These are phyloP conservation scores for Fukomys damarensis DNA, from an alignment of 2,113 vertebrate genomes.

Conservation along the genomic window DNA sequence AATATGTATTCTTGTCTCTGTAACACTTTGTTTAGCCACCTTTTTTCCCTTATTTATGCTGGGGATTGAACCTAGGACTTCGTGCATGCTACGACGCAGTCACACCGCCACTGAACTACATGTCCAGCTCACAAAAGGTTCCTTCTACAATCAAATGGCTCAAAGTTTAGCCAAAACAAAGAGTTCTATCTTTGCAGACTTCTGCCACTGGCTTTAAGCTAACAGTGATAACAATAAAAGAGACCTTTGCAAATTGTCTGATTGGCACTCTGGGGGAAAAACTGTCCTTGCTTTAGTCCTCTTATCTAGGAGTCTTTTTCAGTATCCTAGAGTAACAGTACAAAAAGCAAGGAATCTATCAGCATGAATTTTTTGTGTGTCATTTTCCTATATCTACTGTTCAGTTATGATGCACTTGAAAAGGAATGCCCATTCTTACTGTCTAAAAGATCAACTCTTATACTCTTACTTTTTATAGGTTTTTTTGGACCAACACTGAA, in stretches of 20 bases:
- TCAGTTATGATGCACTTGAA: fast-evolving
- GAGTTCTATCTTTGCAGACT: background rate
- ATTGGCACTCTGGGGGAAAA: background rate
- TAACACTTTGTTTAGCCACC: background rate
- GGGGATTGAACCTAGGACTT: background rate
- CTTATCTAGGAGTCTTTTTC: background rate
- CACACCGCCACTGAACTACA: background rate
- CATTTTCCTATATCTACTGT: background rate
- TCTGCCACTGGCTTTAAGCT: background rate
- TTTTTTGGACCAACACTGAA: constrained; percentile 94
- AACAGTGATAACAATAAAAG: background rate
- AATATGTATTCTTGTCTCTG: background rate
- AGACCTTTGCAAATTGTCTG: background rate
- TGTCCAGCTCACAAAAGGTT: background rate
- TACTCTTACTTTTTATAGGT: constrained; percentile 82
- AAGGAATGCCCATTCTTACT: too few species aligned
- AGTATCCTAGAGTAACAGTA: background rate
- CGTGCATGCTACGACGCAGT: background rate
- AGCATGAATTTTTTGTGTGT: background rate
- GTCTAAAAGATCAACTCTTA: background rate
- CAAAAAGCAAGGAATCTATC: background rate
- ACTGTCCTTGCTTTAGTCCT: background rate
- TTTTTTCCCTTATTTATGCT: background rate
- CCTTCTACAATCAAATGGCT: background rate
- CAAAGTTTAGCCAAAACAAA: background rate